phyloP scores from a whole-genome alignment of 2,888 invertebrate species.

The Ephialtes manifestator region DNA sequence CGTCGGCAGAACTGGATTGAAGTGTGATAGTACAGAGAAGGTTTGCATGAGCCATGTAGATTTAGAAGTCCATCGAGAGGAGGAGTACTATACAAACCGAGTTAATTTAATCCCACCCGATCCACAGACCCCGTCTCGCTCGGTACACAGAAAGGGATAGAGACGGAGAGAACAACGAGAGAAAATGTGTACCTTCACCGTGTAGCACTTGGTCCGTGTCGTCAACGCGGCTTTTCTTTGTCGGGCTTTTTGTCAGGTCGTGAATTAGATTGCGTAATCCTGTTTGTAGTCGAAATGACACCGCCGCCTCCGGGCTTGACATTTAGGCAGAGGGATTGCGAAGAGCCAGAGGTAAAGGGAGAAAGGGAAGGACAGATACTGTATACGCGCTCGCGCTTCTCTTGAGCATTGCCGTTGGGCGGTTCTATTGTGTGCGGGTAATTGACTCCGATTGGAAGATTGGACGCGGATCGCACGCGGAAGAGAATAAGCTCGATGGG shows the following conservation, averaged over 20 bases:
- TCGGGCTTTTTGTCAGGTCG: constrained; percentile 82
- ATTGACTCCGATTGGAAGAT: constrained; percentile 86
- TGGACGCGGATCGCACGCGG: constrained; percentile 83
- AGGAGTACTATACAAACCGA: constrained; percentile 30
- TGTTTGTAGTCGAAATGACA: constrained; percentile 85
- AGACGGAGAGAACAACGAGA: constrained; percentile 19
- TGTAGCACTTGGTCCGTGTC: constrained; percentile 56
- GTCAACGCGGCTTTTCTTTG: constrained; percentile 74
- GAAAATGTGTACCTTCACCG: constrained; percentile 49
- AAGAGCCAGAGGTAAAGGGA: constrained; percentile 30
- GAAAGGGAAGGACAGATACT: constrained; percentile 13
- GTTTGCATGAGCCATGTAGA: constrained; percentile 27
- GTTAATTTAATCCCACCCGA: constrained; percentile 52
- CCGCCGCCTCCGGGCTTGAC: constrained; percentile 82
- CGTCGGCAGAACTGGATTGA: constrained; percentile 13
- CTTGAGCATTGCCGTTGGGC: constrained; percentile 63
- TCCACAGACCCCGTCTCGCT: constrained; percentile 20
- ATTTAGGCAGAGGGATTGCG: constrained; percentile 79
- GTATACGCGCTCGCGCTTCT: constrained; percentile 68
- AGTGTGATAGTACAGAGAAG: not conserved
- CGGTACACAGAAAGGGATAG: constrained; percentile 23
- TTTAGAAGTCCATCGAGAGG: constrained; percentile 41
- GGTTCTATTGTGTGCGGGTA: constrained; percentile 82
- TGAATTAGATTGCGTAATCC: constrained; percentile 85
- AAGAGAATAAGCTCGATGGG: constrained; percentile 40